These are phyloP conservation scores for Pollenia angustigena DNA, from an alignment of 2,888 invertebrate genomes.

Conservation along the genomic window DNA sequence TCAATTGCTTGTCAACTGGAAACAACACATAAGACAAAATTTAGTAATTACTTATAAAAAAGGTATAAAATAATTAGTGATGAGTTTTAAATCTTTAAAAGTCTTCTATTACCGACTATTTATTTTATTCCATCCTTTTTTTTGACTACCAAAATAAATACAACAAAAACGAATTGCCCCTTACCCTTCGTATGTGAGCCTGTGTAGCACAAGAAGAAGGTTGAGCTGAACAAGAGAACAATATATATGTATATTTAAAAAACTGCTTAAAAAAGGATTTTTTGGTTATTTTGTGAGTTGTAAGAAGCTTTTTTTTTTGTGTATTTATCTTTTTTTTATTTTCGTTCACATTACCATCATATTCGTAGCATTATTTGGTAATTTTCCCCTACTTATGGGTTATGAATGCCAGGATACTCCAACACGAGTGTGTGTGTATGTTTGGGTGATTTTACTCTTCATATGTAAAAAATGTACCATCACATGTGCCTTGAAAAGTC, in stretches of 20 bases:
- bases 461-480: conserved; percentile 23
- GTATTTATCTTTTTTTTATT: conserved; percentile 8
- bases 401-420: conserved; percentile 44
- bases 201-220: conserved; percentile 6
- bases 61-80: too few species aligned
- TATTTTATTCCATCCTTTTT: neutral
- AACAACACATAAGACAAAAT: too few species aligned
- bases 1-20: too few species aligned
- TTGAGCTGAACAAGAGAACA: conserved; percentile 45
- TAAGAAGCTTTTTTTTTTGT: conserved; percentile 26
- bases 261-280: conserved; percentile 64
- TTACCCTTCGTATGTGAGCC: conserved; percentile 18
- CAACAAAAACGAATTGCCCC: conserved; percentile 32
- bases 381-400: conserved; percentile 63
- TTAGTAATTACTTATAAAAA: too few species aligned
- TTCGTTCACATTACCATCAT: conserved; percentile 47
- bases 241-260: conserved; percentile 28
- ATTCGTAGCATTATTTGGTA: conserved; percentile 65
- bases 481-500: conserved; percentile 45
- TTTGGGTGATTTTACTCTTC: neutral
- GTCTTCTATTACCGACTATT: conserved; percentile 18
- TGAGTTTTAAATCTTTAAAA: neutral
- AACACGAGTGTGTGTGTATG: neutral
- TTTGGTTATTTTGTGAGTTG: conserved; percentile 66
- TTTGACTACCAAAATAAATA: conserved; percentile 49